phyloP scores from a whole-genome alignment of 2,113 vertebrate species.

The Ochotona curzoniae region DNA sequence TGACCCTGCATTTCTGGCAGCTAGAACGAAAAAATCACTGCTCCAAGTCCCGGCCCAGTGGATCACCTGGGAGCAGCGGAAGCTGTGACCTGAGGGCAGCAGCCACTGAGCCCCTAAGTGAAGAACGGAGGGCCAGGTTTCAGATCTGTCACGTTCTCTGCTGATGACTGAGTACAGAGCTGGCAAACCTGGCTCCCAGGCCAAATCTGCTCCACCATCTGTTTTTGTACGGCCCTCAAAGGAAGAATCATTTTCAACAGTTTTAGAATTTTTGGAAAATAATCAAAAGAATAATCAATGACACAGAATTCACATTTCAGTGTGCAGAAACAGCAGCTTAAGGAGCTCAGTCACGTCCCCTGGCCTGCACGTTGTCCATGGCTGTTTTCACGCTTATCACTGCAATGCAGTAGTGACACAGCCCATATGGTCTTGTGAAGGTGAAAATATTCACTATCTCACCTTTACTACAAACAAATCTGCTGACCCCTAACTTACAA shows the following conservation, averaged over 20 bases:
- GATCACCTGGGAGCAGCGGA: neutral
- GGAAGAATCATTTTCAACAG: neutral
- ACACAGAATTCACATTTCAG: slow-evolving; percentile 16
- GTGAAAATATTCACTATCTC: slow-evolving; percentile 43
- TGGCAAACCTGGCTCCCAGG: neutral
- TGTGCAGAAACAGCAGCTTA: neutral
- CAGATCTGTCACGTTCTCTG: neutral
- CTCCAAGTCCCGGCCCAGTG: neutral
- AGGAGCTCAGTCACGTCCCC: neutral
- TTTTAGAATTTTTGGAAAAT: slow-evolving; percentile 54
- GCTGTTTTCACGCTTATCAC: neutral
- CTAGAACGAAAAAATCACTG: neutral
- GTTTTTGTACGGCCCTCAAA: neutral
- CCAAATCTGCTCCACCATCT: slow-evolving; percentile 25
- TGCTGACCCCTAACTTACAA: neutral
- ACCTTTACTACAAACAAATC: neutral
- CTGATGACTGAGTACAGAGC: slow-evolving; percentile 2
- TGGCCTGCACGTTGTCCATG: neutral
- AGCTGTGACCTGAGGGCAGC: neutral
- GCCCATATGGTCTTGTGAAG: neutral
- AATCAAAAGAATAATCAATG: slow-evolving; percentile 48
- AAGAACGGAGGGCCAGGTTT: neutral
- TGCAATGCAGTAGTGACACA: neutral
- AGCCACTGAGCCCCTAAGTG: neutral
- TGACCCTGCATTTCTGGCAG: neutral